Evolutionary conservation across 2,113 vertebrate species (phyloP).

Genomic region (Rhabdomys dilectus): DNA sequence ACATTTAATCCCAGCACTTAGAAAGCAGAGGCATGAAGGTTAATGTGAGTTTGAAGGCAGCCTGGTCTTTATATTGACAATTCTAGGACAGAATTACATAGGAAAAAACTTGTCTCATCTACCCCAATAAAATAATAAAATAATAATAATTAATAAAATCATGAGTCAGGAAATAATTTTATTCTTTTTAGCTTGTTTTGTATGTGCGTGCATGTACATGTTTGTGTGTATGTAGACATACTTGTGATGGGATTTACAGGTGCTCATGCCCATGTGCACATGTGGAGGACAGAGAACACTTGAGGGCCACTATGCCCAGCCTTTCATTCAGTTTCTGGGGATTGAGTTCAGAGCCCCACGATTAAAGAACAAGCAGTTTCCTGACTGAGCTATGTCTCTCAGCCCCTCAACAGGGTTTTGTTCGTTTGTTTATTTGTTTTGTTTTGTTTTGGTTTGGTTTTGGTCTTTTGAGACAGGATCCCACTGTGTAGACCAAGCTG

Average conservation of each 20-base stretch:
- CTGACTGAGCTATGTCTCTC: neutral
- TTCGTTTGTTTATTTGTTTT: neutral
- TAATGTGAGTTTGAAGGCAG: neutral
- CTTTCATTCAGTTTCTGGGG: neutral
- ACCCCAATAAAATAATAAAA: neutral
- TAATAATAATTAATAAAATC: neutral
- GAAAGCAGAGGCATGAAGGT: neutral
- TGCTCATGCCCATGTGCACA: neutral
- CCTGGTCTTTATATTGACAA: neutral
- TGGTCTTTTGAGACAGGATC: neutral
- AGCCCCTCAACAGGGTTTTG: neutral
- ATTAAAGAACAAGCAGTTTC: neutral
- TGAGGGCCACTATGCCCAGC: neutral
- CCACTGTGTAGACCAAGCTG: neutral
- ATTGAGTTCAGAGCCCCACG: neutral
- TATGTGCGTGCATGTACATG: neutral
- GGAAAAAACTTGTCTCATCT: neutral
- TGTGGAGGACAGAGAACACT: neutral
- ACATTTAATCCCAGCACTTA: neutral
- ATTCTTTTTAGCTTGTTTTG: neutral
- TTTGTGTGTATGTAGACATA: neutral
- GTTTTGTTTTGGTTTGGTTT: too few relatives aligned
- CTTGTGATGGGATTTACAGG: neutral
- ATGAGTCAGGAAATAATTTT: neutral
- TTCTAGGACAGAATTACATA: neutral